Conservation (phyloP, 2,113 vertebrate genomes). For the Talpa occidentalis region DNA sequence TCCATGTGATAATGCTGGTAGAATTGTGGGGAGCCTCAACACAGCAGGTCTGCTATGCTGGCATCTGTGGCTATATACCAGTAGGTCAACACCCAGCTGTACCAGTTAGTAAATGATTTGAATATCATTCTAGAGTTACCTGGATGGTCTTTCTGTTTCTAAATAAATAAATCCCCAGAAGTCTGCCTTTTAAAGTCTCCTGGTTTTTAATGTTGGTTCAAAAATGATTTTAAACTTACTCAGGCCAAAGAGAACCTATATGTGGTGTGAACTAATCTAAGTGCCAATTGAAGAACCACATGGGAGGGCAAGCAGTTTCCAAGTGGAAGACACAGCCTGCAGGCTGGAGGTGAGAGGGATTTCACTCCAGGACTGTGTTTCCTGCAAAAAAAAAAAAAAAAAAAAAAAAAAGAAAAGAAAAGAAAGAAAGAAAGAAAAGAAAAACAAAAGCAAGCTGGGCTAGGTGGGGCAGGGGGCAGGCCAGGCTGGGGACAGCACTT, state of each 20-base stretch:
- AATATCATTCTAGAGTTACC: background rate
- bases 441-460: background rate
- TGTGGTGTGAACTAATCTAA: background rate
- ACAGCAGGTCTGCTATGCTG: accelerated
- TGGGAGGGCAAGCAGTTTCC: too few species aligned
- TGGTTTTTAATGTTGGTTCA: background rate
- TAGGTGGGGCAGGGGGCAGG: too few species aligned
- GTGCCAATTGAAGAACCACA: background rate
- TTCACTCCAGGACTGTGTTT: background rate
- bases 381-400: background rate
- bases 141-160: background rate
- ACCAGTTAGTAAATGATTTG: background rate
- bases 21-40: background rate
- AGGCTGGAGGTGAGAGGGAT: background rate
- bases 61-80: background rate
- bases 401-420: background rate
- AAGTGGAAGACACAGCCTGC: background rate
- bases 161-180: background rate
- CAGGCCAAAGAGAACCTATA: background rate
- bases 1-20: background rate
- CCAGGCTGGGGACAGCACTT: background rate
- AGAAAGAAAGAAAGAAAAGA: too few species aligned
- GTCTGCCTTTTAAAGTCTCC: background rate
- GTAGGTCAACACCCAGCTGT: background rate
- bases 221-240: background rate